Conservation (phyloP, 1,140 invertebrate species). For the Thalassaphorura encarpata region DNA sequence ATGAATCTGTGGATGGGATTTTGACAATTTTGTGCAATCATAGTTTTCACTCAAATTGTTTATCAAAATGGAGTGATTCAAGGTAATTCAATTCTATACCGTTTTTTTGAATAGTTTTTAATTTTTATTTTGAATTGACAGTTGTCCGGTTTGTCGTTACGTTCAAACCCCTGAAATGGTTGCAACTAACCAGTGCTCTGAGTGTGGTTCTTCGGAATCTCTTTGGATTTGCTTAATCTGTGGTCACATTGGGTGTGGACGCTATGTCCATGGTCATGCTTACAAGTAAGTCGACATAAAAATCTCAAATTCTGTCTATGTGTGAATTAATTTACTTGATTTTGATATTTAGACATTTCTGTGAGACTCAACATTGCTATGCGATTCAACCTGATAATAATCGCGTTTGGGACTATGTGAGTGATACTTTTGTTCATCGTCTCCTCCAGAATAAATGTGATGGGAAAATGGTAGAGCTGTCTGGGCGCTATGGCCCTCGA, state of each 20-base stretch:
- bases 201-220: slow-evolving; percentile 67
- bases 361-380: slow-evolving; percentile 92
- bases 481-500: background rate
- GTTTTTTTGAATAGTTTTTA: background rate
- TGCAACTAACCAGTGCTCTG: slow-evolving; percentile 69
- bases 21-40: slow-evolving; percentile 98
- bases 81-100: slow-evolving; percentile 38
- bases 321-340: background rate
- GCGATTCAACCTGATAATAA: slow-evolving; percentile 92
- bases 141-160: slow-evolving; percentile 61
- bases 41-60: slow-evolving; percentile 88
- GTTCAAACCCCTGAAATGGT: slow-evolving; percentile 86
- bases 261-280: slow-evolving; percentile 63
- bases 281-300: slow-evolving; percentile 42
- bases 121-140: slow-evolving; percentile 33
- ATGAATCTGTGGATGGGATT: slow-evolving; percentile 94
- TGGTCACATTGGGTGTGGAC: slow-evolving; percentile 93
- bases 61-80: slow-evolving; percentile 93
- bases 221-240: slow-evolving; percentile 99
- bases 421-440: slow-evolving; percentile 95
- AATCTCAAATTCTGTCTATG: background rate
- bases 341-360: slow-evolving; percentile 75
- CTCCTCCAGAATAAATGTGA: slow-evolving; percentile 93
- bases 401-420: slow-evolving; percentile 96
- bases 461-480: slow-evolving; percentile 83